These are phyloP conservation scores for Aplysia californica DNA, from an alignment of 1,140 invertebrate species.

Conservation along the genomic window DNA sequence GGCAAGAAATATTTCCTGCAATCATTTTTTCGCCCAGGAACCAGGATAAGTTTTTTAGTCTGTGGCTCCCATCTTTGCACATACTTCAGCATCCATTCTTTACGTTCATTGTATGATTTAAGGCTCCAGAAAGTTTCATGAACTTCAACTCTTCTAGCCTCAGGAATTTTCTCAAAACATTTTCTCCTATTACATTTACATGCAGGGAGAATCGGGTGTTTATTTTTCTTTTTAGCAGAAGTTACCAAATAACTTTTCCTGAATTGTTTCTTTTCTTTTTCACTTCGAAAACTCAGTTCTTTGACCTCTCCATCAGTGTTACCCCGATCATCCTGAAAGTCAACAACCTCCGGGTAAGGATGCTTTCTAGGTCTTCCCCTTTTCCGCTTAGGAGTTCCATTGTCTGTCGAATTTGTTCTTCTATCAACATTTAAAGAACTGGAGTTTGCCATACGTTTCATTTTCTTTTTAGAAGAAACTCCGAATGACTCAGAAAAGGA, in stretches of 20 bases:
- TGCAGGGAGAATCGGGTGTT: constrained; percentile 3
- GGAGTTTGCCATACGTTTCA: no score
- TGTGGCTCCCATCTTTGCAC: neutral
- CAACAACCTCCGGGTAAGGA: no score
- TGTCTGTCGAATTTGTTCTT: neutral
- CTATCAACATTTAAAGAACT: no score
- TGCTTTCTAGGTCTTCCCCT: neutral
- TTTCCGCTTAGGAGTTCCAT: neutral
- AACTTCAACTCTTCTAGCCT: neutral
- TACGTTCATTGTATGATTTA: neutral
- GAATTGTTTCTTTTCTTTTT: neutral
- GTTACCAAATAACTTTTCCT: neutral
- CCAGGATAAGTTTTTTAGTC: neutral
- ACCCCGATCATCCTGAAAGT: neutral
- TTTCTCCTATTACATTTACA: neutral
- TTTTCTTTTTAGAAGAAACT: no score
- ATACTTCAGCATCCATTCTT: constrained; percentile 9
- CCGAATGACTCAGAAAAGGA: no score
- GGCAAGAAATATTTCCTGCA: constrained; percentile 6
- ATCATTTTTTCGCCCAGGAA: neutral
- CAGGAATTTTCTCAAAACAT: constrained; percentile 3
- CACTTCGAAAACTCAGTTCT: neutral
- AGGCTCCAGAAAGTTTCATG: constrained; percentile 7
- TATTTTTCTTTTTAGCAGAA: constrained; percentile 1
- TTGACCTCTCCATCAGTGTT: neutral